Conservation (phyloP, 1,140 invertebrate species). For the Lepidurus apus region DNA sequence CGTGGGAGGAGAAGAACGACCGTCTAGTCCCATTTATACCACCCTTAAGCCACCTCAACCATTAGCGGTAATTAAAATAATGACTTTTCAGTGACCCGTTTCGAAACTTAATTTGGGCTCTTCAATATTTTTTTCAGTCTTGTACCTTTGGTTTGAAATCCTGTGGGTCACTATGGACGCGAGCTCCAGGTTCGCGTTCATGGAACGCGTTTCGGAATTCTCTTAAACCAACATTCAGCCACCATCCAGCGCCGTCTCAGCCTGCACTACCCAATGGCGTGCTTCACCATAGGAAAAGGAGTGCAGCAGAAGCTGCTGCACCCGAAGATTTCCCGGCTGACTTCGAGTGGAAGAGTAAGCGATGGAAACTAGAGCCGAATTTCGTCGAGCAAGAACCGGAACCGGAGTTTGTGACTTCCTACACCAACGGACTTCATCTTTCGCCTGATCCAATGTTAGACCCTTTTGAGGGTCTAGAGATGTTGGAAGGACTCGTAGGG, state of each 20-base stretch:
- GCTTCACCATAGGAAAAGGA: neutral
- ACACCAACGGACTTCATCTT: neutral
- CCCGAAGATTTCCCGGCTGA: neutral
- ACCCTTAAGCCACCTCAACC: neutral
- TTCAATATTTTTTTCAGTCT: neutral
- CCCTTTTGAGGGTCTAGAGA: conserved; percentile 23
- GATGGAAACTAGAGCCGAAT: neutral
- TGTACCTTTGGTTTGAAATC: conserved; percentile 19
- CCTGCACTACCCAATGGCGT: neutral
- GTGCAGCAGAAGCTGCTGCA: neutral
- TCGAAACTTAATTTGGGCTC: neutral
- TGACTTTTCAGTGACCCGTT: neutral
- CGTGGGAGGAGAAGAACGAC: neutral
- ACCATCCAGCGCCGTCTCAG: neutral
- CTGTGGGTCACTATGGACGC: neutral
- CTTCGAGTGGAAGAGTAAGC: neutral
- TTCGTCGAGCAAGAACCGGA: neutral
- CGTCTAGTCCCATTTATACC: conserved; percentile 9
- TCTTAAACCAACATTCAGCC: neutral
- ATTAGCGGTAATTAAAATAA: neutral
- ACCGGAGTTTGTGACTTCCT: neutral
- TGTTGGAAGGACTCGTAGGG: conserved; percentile 31
- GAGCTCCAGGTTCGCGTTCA: neutral
- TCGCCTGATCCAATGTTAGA: neutral
- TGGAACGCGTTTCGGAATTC: neutral